Conservation (phyloP, 2,888 invertebrate genomes). For the Latheticus oryzae region DNA sequence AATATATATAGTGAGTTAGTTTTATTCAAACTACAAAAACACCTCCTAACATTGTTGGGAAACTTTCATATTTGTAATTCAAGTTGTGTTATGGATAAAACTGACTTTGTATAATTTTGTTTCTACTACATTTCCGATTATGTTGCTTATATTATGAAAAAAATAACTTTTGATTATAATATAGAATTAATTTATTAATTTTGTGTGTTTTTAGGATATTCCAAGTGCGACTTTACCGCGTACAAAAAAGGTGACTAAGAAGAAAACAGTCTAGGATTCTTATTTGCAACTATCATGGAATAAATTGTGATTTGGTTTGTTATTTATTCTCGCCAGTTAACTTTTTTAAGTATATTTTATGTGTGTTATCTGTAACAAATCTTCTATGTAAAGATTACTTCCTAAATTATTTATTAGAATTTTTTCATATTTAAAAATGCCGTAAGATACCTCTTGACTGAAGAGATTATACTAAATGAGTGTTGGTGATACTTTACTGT, state of each 20-base stretch:
- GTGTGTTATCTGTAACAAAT: constrained; percentile 32
- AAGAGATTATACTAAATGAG: constrained; percentile 11
- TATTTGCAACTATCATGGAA: too few relatives aligned
- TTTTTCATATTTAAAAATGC: constrained; percentile 13
- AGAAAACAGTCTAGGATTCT: constrained; percentile 68
- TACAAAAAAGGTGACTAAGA: constrained; percentile 79
- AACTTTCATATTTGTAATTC: background rate
- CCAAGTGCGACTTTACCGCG: constrained; percentile 79
- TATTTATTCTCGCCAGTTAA: constrained; percentile 26
- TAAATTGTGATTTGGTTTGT: constrained; percentile 42
- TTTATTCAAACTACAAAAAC: too few relatives aligned
- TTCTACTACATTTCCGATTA: background rate
- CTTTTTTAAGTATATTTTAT: constrained; percentile 29
- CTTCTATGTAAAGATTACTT: constrained; percentile 32
- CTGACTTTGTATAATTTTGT: too few relatives aligned
- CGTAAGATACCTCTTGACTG: constrained; percentile 13
- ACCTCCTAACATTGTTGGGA: too few relatives aligned
- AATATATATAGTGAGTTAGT: background rate
- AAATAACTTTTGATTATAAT: background rate
- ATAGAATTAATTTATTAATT: constrained; percentile 20
- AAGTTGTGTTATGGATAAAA: too few relatives aligned
- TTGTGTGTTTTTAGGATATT: constrained; percentile 75
- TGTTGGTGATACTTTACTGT: constrained; percentile 25
- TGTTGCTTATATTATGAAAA: background rate
- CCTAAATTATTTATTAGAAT: constrained; percentile 11